These are phyloP conservation scores for Struthidea cinerea DNA, from an alignment of 2,113 vertebrate species.

Conservation along the genomic window DNA sequence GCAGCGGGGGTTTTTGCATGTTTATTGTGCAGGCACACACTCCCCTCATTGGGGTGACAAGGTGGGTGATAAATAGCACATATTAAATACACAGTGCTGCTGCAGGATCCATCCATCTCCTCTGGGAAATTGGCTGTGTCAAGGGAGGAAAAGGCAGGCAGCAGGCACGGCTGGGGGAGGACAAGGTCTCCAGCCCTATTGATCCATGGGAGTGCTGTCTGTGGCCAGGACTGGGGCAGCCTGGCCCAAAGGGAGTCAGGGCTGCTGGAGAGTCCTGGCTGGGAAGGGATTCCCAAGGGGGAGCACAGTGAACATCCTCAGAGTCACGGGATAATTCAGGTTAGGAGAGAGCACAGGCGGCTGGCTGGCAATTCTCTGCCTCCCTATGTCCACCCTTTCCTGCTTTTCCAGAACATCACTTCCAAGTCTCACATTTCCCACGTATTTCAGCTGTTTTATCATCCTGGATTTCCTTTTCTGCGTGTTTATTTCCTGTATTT, in stretches of 20 bases:
- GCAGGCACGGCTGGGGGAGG: background rate
- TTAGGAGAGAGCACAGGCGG: background rate
- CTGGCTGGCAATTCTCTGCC: background rate
- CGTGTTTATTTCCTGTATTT: background rate
- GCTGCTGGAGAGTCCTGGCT: background rate
- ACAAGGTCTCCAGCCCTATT: background rate
- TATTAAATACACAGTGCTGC: background rate
- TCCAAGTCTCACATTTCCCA: background rate
- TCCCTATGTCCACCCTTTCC: background rate
- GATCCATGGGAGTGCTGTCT: background rate
- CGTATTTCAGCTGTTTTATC: background rate
- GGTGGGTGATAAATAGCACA: background rate
- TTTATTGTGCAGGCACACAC: background rate
- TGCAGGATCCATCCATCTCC: slow-evolving; percentile 39
- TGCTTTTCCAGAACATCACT: background rate
- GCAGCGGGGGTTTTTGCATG: background rate
- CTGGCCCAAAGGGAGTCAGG: background rate
- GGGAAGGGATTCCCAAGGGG: background rate
- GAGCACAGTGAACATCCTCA: background rate
- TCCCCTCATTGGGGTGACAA: background rate
- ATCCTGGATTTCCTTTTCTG: background rate
- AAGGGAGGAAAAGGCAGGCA: background rate
- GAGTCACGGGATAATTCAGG: background rate
- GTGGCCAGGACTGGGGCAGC: background rate
- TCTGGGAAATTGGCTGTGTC: slow-evolving; percentile 19